Conservation (phyloP, 2,113 vertebrate genomes). For the Spheniscus mendiculus region DNA sequence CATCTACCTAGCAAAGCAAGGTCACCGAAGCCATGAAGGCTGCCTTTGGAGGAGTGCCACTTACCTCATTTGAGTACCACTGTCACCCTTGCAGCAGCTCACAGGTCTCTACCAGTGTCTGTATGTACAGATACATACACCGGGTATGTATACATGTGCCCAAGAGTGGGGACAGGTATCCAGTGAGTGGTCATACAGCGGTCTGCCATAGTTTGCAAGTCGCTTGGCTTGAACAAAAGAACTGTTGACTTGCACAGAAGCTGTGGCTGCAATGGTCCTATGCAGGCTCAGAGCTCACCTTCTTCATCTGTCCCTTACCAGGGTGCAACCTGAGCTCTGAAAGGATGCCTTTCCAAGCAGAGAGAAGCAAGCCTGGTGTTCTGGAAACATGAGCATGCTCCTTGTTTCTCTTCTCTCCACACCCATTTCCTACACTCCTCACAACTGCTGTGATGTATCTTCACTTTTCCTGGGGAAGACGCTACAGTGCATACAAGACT, state of each 20-base stretch:
- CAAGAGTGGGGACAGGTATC: accelerated
- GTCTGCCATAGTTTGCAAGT: not conserved
- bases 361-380: not conserved
- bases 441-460: not conserved
- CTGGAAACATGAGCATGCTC: not conserved
- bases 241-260: accelerated
- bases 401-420: not conserved
- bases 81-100: not conserved
- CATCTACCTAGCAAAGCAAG: not conserved
- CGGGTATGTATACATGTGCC: accelerated
- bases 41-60: not conserved
- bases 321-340: not conserved
- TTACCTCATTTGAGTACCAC: accelerated
- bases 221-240: not conserved
- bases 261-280: not conserved
- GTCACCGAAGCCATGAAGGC: not conserved
- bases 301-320: not conserved
- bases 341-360: not conserved
- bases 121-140: not conserved
- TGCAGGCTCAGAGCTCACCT: accelerated
- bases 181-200: not conserved
- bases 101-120: not conserved
- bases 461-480: not conserved
- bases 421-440: not conserved
- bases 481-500: accelerated